A percentile compares a stretch with the other conserved stretches of the same genome.
Evolutionary conservation across 2,888 invertebrate genomes (phyloP).

Genomic region (Athrips mouffetella): DNA sequence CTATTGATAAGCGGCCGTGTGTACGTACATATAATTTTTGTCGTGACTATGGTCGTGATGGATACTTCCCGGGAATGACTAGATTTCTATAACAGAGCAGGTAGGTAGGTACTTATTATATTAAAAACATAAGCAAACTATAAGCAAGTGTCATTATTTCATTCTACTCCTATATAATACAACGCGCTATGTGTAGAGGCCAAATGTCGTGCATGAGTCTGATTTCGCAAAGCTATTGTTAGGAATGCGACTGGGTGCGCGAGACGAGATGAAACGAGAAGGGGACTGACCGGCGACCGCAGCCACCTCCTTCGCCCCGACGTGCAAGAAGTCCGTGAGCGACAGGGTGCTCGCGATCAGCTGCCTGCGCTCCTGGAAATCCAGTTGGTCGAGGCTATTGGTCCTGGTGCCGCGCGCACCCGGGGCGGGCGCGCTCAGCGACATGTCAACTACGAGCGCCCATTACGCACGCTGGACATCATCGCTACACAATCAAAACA

Average conservation of each 20-base stretch:
- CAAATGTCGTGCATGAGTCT: conserved; percentile 42
- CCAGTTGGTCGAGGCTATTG: conserved; percentile 92
- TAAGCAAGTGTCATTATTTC: background rate
- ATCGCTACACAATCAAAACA: conserved; percentile 51
- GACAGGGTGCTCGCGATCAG: conserved; percentile 92
- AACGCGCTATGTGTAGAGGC: conserved; percentile 25
- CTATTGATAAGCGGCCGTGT: no score
- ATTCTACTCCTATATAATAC: background rate
- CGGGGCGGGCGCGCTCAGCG: conserved; percentile 73
- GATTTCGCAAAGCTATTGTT: conserved; percentile 67
- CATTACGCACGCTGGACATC: conserved; percentile 59
- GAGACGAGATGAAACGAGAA: conserved; percentile 38
- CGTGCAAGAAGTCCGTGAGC: conserved; percentile 89
- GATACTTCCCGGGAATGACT: no score
- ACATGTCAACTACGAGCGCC: conserved; percentile 74
- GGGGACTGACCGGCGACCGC: conserved; percentile 71
- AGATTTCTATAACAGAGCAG: no score
- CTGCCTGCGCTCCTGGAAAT: conserved; percentile 94
- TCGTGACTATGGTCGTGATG: no score
- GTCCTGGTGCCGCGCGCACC: conserved; percentile 80
- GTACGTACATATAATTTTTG: no score
- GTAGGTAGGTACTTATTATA: no score
- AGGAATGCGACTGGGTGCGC: conserved; percentile 47
- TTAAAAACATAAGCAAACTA: background rate
- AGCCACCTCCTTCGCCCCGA: conserved; percentile 80